phyloP scores from a whole-genome alignment of 2,888 invertebrate species.

The Drosophila tripunctata region DNA sequence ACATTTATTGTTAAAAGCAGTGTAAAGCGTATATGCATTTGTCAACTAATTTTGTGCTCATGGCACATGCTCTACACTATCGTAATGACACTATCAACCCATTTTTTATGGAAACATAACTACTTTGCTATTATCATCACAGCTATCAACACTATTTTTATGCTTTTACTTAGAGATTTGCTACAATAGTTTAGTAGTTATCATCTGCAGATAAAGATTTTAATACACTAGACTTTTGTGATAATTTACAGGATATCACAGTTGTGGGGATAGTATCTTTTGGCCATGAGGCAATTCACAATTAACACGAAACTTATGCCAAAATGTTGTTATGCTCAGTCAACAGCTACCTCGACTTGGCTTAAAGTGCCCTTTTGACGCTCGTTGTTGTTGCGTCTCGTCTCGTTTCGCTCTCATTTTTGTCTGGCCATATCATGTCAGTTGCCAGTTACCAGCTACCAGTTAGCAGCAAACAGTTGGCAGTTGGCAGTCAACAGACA shows the following conservation, averaged over 20 bases:
- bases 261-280: conserved; percentile 3
- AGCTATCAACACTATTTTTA: not conserved
- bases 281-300: conserved; percentile 21
- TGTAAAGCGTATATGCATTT: no score
- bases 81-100: not conserved
- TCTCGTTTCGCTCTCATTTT: conserved; percentile 15
- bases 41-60: not conserved
- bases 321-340: conserved; percentile 11
- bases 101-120: not conserved
- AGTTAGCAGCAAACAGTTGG: conserved; percentile 3
- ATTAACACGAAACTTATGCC: conserved; percentile 35
- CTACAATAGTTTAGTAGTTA: no score
- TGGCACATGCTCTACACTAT: no score
- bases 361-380: conserved; percentile 16
- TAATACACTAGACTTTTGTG: not conserved
- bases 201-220: not conserved
- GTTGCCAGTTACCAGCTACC: conserved; percentile 28
- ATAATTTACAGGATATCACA: not conserved
- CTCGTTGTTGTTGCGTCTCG: conserved; percentile 9
- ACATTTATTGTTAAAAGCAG: no score
- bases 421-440: conserved; percentile 53
- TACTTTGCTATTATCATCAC: not conserved
- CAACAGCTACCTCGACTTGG: conserved; percentile 25
- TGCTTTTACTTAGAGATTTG: not conserved
- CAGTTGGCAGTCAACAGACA: conserved; percentile 17